Evolutionary conservation across 2,113 vertebrate genomes (phyloP).

Genomic region (Caracal caracal): DNA sequence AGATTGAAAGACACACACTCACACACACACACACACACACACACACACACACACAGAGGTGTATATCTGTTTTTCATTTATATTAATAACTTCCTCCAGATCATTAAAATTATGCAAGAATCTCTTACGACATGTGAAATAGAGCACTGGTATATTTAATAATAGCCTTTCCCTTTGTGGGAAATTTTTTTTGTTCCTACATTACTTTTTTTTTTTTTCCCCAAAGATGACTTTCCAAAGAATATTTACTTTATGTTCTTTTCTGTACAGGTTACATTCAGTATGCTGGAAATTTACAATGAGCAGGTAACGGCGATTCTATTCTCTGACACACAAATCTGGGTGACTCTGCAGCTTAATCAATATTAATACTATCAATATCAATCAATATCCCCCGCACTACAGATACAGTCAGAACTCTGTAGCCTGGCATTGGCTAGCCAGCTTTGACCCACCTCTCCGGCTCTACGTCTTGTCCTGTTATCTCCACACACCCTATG

Average conservation of each 20-base stretch:
- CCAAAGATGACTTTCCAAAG: background rate
- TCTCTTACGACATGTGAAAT: background rate
- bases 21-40: background rate
- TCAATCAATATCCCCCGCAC: background rate
- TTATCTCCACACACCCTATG: background rate
- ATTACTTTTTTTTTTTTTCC: background rate
- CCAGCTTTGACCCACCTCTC: background rate
- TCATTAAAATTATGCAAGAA: background rate
- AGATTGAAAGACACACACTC: background rate
- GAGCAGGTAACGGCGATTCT: slow-evolving; percentile 87
- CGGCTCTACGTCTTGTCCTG: background rate
- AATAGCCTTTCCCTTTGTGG: background rate
- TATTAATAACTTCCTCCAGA: background rate
- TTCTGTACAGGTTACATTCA: slow-evolving; percentile 89
- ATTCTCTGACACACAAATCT: background rate
- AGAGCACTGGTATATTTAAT: background rate
- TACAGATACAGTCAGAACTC: background rate
- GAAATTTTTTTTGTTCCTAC: background rate
- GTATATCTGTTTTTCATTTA: background rate
- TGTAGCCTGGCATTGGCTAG: fast-evolving
- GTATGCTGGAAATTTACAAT: slow-evolving; percentile 94
- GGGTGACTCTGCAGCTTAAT: background rate
- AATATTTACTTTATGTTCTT: slow-evolving; percentile 28
- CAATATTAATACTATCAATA: no score
- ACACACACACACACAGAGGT: background rate